A percentile compares a stretch with the other conserved stretches of the same genome.
Conservation (phyloP, 2,113 vertebrate species). For the Nannobrachium achirus region DNA sequence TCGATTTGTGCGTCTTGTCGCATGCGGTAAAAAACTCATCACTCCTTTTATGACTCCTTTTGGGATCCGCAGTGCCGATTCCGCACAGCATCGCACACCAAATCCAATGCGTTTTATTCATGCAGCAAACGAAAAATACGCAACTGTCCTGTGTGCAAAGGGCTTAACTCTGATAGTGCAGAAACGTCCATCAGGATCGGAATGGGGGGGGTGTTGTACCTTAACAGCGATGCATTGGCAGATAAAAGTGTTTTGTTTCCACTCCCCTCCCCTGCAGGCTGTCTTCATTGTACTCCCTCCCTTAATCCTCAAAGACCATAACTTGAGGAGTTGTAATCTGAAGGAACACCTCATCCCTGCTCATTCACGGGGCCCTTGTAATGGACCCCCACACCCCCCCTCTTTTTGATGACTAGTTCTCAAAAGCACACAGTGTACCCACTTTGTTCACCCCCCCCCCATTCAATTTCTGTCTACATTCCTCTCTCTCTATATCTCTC, state of each 20-base stretch:
- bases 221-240: constrained; percentile 46
- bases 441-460: constrained; percentile 16
- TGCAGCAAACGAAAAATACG: no score
- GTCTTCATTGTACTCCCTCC: constrained; percentile 50
- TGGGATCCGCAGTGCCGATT: no score
- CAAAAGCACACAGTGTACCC: constrained; percentile 69
- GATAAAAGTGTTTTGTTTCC: constrained; percentile 48
- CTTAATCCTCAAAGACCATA: constrained; percentile 63
- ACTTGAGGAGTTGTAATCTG: constrained; percentile 68
- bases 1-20: no score
- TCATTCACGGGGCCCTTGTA: constrained; percentile 55
- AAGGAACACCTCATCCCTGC: constrained; percentile 66
- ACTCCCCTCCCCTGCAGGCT: constrained; percentile 30
- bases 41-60: no score
- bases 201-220: no score
- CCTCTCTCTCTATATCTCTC: constrained; percentile 27
- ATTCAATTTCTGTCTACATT: constrained; percentile 28
- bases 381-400: constrained; percentile 45
- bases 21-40: no score
- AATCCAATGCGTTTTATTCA: no score
- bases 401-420: constrained; percentile 70
- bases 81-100: no score
- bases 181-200: no score
- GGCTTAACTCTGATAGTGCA: no score
- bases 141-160: no score